Base-by-base conservation (phyloP, 2,888 invertebrate species). In the Pinctada fucata region DNA sequence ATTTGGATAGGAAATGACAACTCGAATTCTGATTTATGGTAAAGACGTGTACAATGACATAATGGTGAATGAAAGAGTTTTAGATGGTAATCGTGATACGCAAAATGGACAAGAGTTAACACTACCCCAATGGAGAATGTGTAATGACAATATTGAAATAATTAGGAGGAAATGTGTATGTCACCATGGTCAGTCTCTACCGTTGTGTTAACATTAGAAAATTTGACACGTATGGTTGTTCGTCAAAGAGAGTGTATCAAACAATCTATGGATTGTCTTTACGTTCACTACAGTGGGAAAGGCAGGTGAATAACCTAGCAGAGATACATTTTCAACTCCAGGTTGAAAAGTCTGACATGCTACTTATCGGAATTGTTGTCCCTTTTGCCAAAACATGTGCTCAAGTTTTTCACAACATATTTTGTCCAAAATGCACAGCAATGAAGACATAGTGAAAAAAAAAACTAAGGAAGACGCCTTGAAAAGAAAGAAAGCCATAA, bases 391-490 rank as follows among this genome's bases (percentile, higher is more conserved):
- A 16, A 50, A 67, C 47, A 45, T 31, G 31, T 50, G 50, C n/a
- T 75, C 75, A 16, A 67, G 58, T 73, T 73, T 73, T 47, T 13
- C 65, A 3, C 73, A 73, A 48, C 73, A 73, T 65, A 48, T 73
- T 3, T 31, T 66, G 6, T 67, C 67, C 3, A 75, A 75, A 67
- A 31, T 16, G 51, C 75, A 75, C 31, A 45, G 52, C 6, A 50
- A 67, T 16, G 75, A 75, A 48, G 48, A 66, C 49, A 51, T 50
- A 50, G 74, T 74, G 3, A n/a, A n/a, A n/a, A n/a, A 50, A 16
- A 31, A 51, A 65, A 2, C 6, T 74, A 6, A 49, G 49, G 50
- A 4, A 16, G 50, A 16, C 47, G 2, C 16, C 49, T 65, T 50
- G 65, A 10, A 74, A 74, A 74, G 49, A 74, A 64, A n/a, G 66